Percentiles rank a stretch among this genome's conserved stretches.
Conservation (phyloP, 2,797 vertebrate species). For the Clamator glandarius region DNA sequence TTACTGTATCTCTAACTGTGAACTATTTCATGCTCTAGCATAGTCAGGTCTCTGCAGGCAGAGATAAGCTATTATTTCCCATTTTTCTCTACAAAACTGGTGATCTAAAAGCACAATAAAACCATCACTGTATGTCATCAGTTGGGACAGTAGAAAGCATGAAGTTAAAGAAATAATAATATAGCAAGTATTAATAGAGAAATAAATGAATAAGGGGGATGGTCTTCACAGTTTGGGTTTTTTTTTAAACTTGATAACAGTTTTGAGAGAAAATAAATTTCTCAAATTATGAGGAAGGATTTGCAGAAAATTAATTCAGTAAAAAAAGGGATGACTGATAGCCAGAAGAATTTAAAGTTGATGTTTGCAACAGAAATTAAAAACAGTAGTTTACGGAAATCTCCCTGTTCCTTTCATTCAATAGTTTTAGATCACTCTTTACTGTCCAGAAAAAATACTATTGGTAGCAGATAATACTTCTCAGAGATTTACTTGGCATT, state of each 20-base stretch:
- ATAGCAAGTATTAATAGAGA: background rate
- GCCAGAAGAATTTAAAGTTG: background rate
- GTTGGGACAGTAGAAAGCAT: background rate
- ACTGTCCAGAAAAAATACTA: background rate
- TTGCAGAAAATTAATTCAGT: background rate
- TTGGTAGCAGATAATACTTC: background rate
- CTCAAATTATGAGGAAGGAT: background rate
- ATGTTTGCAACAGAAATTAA: background rate
- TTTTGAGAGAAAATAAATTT: slow-evolving; percentile 45
- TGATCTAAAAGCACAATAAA: slow-evolving; percentile 72
- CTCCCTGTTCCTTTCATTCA: background rate
- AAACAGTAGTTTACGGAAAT: background rate
- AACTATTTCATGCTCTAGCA: slow-evolving; percentile 69
- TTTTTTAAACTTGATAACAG: slow-evolving; percentile 17
- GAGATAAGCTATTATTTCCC: slow-evolving; percentile 75
- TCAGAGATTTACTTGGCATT: background rate
- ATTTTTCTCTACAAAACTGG: slow-evolving; percentile 76
- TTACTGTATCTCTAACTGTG: slow-evolving; percentile 60
- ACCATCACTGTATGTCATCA: slow-evolving; percentile 60
- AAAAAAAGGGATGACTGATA: background rate
- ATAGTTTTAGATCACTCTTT: background rate
- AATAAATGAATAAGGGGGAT: background rate
- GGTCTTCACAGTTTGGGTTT: background rate
- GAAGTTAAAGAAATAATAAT: slow-evolving; percentile 11
- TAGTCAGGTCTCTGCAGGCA: slow-evolving; percentile 73